A percentile compares a stretch with the other conserved stretches of the same genome.
phyloP scores from a whole-genome alignment of 2,797 vertebrate genomes.

The Eulemur rubriventer region DNA sequence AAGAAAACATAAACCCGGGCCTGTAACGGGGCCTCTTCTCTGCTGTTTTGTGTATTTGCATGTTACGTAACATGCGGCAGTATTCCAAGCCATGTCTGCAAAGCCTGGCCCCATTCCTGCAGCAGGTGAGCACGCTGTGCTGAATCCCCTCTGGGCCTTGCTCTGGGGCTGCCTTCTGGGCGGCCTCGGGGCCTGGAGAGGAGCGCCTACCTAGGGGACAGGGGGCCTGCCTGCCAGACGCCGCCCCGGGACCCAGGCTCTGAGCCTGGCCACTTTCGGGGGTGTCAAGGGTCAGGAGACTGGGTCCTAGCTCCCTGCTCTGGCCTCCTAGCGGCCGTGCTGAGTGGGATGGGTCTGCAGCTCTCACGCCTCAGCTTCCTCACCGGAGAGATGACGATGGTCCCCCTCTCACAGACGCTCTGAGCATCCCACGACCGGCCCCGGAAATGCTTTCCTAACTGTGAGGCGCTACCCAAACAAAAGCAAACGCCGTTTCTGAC shows the following conservation, averaged over 20 bases:
- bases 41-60: background rate
- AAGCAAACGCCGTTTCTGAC: background rate
- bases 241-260: background rate
- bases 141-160: background rate
- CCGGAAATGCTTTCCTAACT: background rate
- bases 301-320: background rate
- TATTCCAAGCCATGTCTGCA: background rate
- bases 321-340: background rate
- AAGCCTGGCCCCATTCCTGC: background rate
- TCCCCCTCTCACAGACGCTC: background rate
- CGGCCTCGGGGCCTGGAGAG: background rate
- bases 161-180: background rate
- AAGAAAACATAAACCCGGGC: background rate
- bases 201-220: too few species aligned
- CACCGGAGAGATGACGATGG: accelerated
- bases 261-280: background rate
- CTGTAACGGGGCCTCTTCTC: background rate
- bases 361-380: background rate
- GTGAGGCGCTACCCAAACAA: background rate
- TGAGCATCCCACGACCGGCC: background rate
- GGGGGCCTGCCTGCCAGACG: background rate
- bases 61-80: background rate
- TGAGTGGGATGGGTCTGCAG: background rate
- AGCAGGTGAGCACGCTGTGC: background rate
- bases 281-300: background rate